A percentile compares a stretch with the other conserved stretches of the same genome.
Conservation (phyloP, 2,888 invertebrate genomes). For the Orthosia cruda region DNA sequence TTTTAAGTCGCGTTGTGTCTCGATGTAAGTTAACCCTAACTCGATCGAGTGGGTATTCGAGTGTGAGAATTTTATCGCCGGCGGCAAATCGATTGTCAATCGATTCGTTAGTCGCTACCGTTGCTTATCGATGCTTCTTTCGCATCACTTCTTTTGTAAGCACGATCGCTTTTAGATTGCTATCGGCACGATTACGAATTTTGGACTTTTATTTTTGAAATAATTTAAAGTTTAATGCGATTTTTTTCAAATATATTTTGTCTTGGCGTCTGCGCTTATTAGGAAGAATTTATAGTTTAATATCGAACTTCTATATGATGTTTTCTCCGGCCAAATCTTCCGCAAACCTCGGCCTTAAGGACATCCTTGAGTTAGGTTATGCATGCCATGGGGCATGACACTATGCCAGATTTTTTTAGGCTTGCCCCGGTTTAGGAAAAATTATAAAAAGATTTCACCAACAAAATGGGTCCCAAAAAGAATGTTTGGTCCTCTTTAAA, state of each 20-base stretch:
- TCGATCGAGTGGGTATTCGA: slow-evolving; percentile 65
- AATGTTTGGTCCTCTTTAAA: too few species aligned
- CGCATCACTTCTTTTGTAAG: slow-evolving; percentile 74
- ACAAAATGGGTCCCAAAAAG: too few species aligned
- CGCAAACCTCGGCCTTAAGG: too few species aligned
- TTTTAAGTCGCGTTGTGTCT: not conserved
- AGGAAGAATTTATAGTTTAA: not conserved
- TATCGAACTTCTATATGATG: too few species aligned
- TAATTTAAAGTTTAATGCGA: not conserved
- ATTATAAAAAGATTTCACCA: too few species aligned
- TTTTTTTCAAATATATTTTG: not conserved
- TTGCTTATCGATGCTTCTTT: slow-evolving; percentile 75
- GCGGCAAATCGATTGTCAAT: slow-evolving; percentile 73
- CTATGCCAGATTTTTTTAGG: too few species aligned
- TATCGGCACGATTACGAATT: slow-evolving; percentile 56
- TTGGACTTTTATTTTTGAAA: slow-evolving; percentile 8
- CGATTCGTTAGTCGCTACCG: slow-evolving; percentile 78
- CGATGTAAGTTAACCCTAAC: slow-evolving; percentile 13
- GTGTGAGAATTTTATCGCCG: slow-evolving; percentile 71
- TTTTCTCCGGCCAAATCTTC: too few species aligned
- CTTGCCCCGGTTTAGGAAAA: too few species aligned
- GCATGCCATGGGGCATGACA: too few species aligned
- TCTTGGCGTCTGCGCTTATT: too few species aligned
- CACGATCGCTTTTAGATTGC: slow-evolving; percentile 68
- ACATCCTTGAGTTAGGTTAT: too few species aligned